Conservation (phyloP, 2,113 vertebrate genomes). For the Phaethornis superciliosus region DNA sequence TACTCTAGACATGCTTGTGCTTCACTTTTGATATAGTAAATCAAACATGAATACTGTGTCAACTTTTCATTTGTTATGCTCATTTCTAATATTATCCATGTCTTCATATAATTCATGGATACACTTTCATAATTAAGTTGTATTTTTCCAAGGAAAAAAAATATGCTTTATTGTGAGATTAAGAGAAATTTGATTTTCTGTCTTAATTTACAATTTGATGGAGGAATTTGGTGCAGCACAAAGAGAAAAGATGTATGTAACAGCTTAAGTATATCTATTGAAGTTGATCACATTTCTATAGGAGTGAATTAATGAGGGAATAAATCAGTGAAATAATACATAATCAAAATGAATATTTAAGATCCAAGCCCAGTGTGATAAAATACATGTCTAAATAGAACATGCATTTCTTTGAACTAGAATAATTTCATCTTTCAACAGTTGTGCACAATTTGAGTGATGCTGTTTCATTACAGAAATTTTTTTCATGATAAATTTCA, state of each 20-base stretch:
- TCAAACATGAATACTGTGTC: slow-evolving; percentile 32
- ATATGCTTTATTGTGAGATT: slow-evolving; percentile 49
- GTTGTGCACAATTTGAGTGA: slow-evolving; percentile 7
- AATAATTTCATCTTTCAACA: slow-evolving; percentile 54
- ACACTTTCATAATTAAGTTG: slow-evolving; percentile 55
- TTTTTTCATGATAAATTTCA: slow-evolving; percentile 52
- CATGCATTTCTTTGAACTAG: slow-evolving; percentile 51
- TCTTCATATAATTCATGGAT: slow-evolving; percentile 42
- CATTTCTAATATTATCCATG: slow-evolving; percentile 26
- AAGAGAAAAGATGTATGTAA: slow-evolving; percentile 56
- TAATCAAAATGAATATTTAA: slow-evolving; percentile 69
- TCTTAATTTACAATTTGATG: slow-evolving; percentile 68
- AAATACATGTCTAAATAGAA: slow-evolving; percentile 65
- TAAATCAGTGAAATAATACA: slow-evolving; percentile 61
- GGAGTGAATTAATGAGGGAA: slow-evolving; percentile 55
- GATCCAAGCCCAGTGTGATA: slow-evolving; percentile 39
- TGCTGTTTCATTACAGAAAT: slow-evolving; percentile 19
- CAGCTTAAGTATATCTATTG: slow-evolving; percentile 54
- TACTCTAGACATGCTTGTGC: background rate
- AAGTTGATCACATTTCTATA: slow-evolving; percentile 56
- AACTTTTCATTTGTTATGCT: slow-evolving; percentile 35
- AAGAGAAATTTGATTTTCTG: slow-evolving; percentile 58
- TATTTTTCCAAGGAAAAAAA: slow-evolving; percentile 31
- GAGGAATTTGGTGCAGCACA: slow-evolving; percentile 30
- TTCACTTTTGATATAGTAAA: slow-evolving; percentile 43